Base-by-base conservation (phyloP, 1,140 invertebrate genomes). In the Brachionus asplanchnoidis region DNA sequence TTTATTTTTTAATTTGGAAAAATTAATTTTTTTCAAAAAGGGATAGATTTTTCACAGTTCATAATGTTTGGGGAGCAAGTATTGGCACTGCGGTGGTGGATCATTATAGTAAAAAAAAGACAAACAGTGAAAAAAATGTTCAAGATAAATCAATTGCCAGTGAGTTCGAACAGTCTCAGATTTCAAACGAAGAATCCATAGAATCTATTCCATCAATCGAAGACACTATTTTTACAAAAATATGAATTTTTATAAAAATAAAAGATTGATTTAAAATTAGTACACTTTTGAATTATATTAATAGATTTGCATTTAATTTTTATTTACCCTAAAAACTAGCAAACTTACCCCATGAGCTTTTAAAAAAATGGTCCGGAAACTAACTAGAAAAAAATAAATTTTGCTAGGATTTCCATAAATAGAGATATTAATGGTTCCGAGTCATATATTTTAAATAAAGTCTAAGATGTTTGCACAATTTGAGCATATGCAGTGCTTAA, bases 41-140 rank as follows among this genome's bases (percentile, higher is more conserved):
- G 32, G 77, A 79, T 56, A 46, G 77, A 28, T 79, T 79, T 79
- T 28, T 26, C 26, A 79, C 77, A 4, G 50, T 53, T 32, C 23
- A 44, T 44, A 79, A 79, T 79, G 77, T 79, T 26, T 79, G 42
- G 42, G 77, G 77, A 53, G 77, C 32, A 23, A 32, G 32, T 79
- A 50, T 79, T 56, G 77, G 77, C 1, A 32, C 42, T 36, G 77
- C 44, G 0, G 40, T 79, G 5, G 23, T 79, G 5, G n/a, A 50
- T 26, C 77, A 56, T 53, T 79, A 14, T 28, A 44, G 94, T 53
- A 93, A 94, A 89, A 92, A 92, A 68, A 68, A 68, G 4, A 12
- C n/a, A 20, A 9, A 60, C 2, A 20, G 17, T 20, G 53, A 60
- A 20, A 20, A n/a, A 2, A 20, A 60, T 60, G 9, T 23, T 60